Base-by-base conservation (phyloP, 2,888 invertebrate species). In the Dryadula phaetusa region DNA sequence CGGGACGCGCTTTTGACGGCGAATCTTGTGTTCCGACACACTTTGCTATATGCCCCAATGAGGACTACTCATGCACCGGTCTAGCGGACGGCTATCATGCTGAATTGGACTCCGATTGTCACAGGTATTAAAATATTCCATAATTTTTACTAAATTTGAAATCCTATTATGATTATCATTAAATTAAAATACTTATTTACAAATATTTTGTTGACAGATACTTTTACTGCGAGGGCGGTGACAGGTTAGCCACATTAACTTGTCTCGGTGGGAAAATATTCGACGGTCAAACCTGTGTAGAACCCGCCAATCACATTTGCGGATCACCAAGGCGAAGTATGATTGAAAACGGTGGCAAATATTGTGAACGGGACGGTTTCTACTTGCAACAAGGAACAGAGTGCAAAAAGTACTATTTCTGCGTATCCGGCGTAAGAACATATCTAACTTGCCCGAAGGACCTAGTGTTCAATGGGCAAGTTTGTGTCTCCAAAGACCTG, bases 221-320 rank as follows among this genome's bases (percentile, higher is more conserved):
- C 78, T 94, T 93, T 76, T 95, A 93, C 82, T 95, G 94, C 81
- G 89, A 93, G 71, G 91, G 93, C 40, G 92, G 92, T 0, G 94
- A 94, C 74, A 89, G 93, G 18, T 82, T 94, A 16, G 92, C 93
- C 1, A 93, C 94, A 0, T 77, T 94, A 2, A 93, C 93, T 0
- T 94, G 94, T 69, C 87, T 92, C 14, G 93, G 92, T 12, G 93
- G 90, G 28, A 93, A 94, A 76, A 88, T 94, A 61, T 95, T 94
- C 81, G 94, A 95, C 83, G 94, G 94, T 0, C 90, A 91, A 60
- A 88, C 93, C 22, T 94, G 94, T 78, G 93, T 94, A 14, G 86
- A 87, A 28, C 79, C 87, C 0, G 72, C 82, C 3, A 84, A 80
- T 62, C 86, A 89, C 78, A 82, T 83, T 56, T 94, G 94, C 79